These are phyloP conservation scores for Nebria ingens DNA, from an alignment of 1,140 invertebrate species.

Conservation along the genomic window DNA sequence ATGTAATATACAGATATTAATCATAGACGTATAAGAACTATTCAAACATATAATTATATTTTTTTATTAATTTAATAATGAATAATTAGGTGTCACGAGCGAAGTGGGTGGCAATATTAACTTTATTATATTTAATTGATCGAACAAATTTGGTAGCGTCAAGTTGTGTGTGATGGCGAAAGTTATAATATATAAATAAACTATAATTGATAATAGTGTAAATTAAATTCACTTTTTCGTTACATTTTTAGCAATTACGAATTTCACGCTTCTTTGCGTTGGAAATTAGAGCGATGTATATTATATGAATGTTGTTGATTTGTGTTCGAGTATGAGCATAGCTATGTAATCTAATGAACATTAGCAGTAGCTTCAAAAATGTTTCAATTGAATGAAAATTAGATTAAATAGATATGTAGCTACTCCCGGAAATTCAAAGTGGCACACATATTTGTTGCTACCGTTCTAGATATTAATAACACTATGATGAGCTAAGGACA, in stretches of 20 bases:
- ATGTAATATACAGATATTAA: too few relatives aligned
- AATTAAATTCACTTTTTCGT: constrained; percentile 5
- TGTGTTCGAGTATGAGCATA: neutral
- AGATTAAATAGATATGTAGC: too few relatives aligned
- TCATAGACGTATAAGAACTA: too few relatives aligned
- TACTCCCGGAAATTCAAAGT: too few relatives aligned
- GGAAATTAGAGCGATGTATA: neutral
- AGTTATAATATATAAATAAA: too few relatives aligned
- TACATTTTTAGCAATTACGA: constrained; percentile 3
- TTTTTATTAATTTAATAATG: neutral
- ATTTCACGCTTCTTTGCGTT: constrained; percentile 2
- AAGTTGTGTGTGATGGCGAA: neutral
- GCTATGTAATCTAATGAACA: neutral
- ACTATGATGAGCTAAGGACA: too few relatives aligned
- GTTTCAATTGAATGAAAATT: neutral
- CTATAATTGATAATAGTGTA: neutral
- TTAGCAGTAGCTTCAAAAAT: neutral
- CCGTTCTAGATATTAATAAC: too few relatives aligned
- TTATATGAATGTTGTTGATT: too few relatives aligned
- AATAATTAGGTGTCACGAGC: neutral
- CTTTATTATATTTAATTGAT: too few relatives aligned
- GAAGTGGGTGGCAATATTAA: neutral
- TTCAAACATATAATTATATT: neutral
- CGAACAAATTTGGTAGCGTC: neutral
- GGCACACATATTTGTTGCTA: too few relatives aligned